phyloP scores from a whole-genome alignment of 2,113 vertebrate species.

The Myiopsitta monachus region DNA sequence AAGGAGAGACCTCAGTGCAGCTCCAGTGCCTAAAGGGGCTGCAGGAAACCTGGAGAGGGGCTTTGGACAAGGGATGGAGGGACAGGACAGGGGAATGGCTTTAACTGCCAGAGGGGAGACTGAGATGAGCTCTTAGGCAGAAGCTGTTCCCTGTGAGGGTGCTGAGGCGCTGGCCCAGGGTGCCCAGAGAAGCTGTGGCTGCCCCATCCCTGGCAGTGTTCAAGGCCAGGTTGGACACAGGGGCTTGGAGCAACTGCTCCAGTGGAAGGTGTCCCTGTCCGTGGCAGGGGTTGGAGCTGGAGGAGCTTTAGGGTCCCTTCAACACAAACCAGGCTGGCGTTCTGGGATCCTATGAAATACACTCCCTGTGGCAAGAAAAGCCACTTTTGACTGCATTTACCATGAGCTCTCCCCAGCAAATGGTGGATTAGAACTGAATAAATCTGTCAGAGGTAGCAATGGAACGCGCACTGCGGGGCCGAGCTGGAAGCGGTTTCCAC shows the following conservation, averaged over 20 bases:
- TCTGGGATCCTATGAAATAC: background rate
- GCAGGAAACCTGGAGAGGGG: background rate
- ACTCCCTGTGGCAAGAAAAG: background rate
- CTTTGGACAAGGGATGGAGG: too few relatives aligned
- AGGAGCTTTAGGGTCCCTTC: background rate
- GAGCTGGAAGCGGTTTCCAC: background rate
- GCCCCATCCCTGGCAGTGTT: too few relatives aligned
- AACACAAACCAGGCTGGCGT: background rate
- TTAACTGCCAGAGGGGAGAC: too few relatives aligned
- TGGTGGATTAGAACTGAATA: background rate
- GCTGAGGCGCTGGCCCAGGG: too few relatives aligned
- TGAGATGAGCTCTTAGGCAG: too few relatives aligned
- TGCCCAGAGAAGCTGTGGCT: too few relatives aligned
- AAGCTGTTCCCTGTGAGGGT: too few relatives aligned
- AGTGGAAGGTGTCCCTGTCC: background rate
- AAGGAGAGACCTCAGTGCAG: background rate
- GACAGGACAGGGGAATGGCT: too few relatives aligned
- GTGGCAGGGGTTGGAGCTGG: rapidly evolving
- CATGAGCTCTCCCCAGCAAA: background rate
- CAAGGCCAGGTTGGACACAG: too few relatives aligned
- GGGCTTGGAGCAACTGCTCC: background rate
- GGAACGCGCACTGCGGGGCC: background rate
- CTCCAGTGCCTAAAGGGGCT: background rate
- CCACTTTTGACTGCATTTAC: background rate
- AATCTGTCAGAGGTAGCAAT: background rate